Conservation (phyloP, 2,113 vertebrate species). For the Cebus imitator region DNA sequence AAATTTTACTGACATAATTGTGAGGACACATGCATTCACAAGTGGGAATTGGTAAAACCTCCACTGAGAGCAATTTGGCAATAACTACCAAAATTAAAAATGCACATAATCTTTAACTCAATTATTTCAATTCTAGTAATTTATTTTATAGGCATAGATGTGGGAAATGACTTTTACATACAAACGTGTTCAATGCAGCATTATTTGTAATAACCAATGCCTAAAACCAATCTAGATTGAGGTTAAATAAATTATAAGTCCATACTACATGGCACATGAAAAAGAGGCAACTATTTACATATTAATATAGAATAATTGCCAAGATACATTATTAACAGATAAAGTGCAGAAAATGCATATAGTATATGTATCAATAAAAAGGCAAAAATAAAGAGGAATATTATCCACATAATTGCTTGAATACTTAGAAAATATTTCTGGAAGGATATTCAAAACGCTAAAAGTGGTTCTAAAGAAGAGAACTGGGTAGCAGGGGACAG, state of each 20-base stretch:
- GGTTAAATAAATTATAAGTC: conserved; percentile 16
- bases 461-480: conserved; percentile 11
- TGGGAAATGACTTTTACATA: conserved; percentile 49
- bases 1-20: conserved; percentile 5
- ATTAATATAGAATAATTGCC: conserved; percentile 44
- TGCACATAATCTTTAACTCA: conserved; percentile 38
- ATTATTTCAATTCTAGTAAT: conserved; percentile 56
- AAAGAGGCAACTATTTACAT: conserved; percentile 60
- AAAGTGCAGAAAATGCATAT: conserved; percentile 55
- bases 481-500: neutral
- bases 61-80: neutral
- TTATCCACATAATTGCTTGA: conserved; percentile 53
- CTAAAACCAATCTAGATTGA: conserved; percentile 41
- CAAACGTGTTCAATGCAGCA: conserved; percentile 49
- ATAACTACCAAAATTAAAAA: conserved; percentile 47
- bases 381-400: conserved; percentile 46
- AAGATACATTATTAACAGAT: conserved; percentile 49
- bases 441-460: conserved; percentile 41
- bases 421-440: conserved; percentile 49
- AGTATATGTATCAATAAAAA: conserved; percentile 36
- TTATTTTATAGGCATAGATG: conserved; percentile 53
- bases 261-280: conserved; percentile 6
- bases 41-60: neutral
- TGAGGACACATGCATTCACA: conserved; percentile 22
- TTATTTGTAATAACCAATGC: conserved; percentile 55